Evolutionary conservation across 2,888 invertebrate genomes (phyloP).

Genomic region (Drosophila anomelani): DNA sequence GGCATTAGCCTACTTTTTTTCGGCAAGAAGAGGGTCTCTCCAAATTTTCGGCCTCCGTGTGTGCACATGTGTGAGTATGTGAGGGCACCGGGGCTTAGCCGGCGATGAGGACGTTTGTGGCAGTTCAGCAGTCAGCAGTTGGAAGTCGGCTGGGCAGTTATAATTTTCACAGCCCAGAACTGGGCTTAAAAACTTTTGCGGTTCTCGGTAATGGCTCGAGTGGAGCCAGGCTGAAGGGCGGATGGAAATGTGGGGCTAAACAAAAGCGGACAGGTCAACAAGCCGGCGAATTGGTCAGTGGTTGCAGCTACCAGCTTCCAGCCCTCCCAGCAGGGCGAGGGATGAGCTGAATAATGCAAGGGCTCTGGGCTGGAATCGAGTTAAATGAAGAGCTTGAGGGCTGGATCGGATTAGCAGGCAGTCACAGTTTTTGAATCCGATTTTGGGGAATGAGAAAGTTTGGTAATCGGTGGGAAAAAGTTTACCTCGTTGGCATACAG

Average conservation of each 20-base stretch:
- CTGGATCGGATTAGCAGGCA: slow-evolving; percentile 33
- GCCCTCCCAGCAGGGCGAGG: background rate
- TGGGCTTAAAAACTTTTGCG: slow-evolving; percentile 72
- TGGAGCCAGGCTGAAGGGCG: slow-evolving; percentile 18
- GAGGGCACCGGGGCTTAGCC: slow-evolving; percentile 44
- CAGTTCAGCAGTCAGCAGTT: slow-evolving; percentile 39
- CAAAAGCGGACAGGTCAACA: slow-evolving; percentile 55
- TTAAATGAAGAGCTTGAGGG: slow-evolving; percentile 26
- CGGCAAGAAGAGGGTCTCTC: slow-evolving; percentile 37
- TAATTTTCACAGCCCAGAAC: slow-evolving; percentile 69
- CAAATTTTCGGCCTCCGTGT: slow-evolving; percentile 53
- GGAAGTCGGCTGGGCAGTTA: slow-evolving; percentile 47
- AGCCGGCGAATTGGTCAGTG: slow-evolving; percentile 49
- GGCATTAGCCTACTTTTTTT: slow-evolving; percentile 78
- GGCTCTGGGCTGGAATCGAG: slow-evolving; percentile 33
- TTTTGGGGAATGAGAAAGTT: slow-evolving; percentile 41
- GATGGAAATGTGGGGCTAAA: slow-evolving; percentile 21
- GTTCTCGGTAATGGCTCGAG: slow-evolving; percentile 41
- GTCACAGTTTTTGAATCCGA: slow-evolving; percentile 45
- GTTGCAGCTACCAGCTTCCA: slow-evolving; percentile 11
- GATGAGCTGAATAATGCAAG: slow-evolving; percentile 30
- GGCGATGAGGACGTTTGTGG: slow-evolving; percentile 47
- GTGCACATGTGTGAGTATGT: slow-evolving; percentile 24
- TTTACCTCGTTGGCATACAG: slow-evolving; percentile 19
- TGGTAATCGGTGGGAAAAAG: slow-evolving; percentile 26